Evolutionary conservation across 2,888 invertebrate genomes (phyloP), one percentile per base, ranked within the genome.

Genomic region (Unio delphinus): DNA sequence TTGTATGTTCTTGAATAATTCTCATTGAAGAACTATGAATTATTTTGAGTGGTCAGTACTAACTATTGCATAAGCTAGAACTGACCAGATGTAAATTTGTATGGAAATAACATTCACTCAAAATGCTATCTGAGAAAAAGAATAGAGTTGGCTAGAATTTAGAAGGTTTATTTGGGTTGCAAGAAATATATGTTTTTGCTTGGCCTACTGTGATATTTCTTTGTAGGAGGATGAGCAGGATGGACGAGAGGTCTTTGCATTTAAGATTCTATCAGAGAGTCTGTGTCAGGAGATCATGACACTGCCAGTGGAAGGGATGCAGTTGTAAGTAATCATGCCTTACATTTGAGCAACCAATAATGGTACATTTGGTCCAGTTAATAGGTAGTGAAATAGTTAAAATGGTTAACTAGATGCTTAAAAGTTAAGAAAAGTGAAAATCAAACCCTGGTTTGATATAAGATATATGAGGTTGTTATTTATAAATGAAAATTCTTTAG

Each of bases 221-320:
- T 63, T 75, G 55, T 55, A 80, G 74, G 79, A 81, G 73, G 80
- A 80, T 65, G 82, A 82, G 62, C 75, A 67, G n/a, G 83, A 81
- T 60, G 80, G 80, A 8, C 78, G 79, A 69, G 83, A 80, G 68
- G 77, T 79, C 8, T 69, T 83, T 72, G 86, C 85, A 11, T 85
- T 71, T 72, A 83, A 83, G 70, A 72, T 86, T 56, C 73, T 87
- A 4, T 76, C 85, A 28, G 75, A 75, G 55, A 80, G 76, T 54
- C 82, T 85, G 28, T 80, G 81, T 45, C 84, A 84, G 71, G 80
- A 81, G 60, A 72, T 87, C 1, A 59, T 84, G 65, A 74, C 75
- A 54, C 64, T 85, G 65, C 72, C 76, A 64, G 80, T 83, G 11
- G 76, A 80, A 30, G 80, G 85, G 34, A 84, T 87, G 56, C 83